These are phyloP conservation scores for Dendrolimus kikuchii DNA, from an alignment of 1,140 invertebrate species.

Conservation along the genomic window DNA sequence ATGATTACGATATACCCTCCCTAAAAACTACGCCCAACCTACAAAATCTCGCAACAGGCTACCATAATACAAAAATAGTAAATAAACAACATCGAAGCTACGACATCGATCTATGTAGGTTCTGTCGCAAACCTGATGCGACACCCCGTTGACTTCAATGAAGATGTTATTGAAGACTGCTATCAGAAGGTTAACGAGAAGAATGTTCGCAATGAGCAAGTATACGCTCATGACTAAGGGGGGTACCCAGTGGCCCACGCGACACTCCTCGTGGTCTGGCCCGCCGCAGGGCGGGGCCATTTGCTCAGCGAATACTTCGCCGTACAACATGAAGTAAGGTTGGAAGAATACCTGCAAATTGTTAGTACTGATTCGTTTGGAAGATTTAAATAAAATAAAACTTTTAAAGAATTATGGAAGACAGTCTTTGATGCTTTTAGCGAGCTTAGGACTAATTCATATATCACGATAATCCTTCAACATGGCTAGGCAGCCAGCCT, in stretches of 20 bases:
- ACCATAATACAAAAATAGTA: constrained; percentile 16
- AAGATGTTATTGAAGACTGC: constrained; percentile 99
- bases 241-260: constrained; percentile 93
- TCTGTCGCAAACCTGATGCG: constrained; percentile 81
- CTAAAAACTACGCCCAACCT: constrained; percentile 23
- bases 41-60: constrained; percentile 57
- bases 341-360: constrained; percentile 89
- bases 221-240: constrained; percentile 96
- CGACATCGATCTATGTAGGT: constrained; percentile 31
- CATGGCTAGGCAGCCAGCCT: too few species aligned
- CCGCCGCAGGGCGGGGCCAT: constrained; percentile 88
- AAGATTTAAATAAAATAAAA: neutral
- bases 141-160: constrained; percentile 94
- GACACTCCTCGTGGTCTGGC: constrained; percentile 80
- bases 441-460: too few species aligned
- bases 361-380: constrained; percentile 26
- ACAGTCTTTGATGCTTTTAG: too few species aligned
- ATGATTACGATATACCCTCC: constrained; percentile 16
- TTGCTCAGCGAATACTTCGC: constrained; percentile 96
- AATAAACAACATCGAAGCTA: constrained; percentile 25
- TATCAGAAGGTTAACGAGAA: constrained; percentile 96
- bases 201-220: constrained; percentile 95
- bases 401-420: too few species aligned
- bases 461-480: too few species aligned
- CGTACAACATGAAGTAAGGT: constrained; percentile 99